These are phyloP conservation scores for Scelioninae gen. 1 DNA, from an alignment of 2,888 invertebrate species.

Conservation along the genomic window DNA sequence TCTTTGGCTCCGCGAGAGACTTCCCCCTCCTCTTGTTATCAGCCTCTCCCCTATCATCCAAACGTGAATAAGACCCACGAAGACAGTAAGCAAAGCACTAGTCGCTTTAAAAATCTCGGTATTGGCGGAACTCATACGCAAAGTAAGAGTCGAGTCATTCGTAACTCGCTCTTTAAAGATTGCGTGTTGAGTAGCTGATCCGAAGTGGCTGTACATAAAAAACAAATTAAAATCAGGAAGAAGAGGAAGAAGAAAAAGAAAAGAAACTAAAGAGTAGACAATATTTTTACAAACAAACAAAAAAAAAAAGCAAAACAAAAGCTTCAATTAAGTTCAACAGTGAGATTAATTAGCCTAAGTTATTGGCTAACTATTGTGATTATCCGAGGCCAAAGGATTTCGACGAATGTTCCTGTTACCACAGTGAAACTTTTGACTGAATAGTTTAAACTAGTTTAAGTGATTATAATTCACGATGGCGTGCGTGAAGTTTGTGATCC, in stretches of 20 bases:
- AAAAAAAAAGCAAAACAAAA: not conserved
- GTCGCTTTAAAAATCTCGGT: constrained; percentile 79
- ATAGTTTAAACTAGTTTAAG: constrained; percentile 35
- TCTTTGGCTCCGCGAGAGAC: constrained; percentile 46
- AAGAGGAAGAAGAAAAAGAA: constrained; percentile 10
- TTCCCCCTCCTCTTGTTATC: constrained; percentile 71
- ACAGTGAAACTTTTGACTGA: constrained; percentile 44
- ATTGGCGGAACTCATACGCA: constrained; percentile 74
- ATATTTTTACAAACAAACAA: not conserved
- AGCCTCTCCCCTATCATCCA: constrained; percentile 75
- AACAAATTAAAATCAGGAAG: not conserved
- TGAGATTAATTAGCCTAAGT: constrained; percentile 18
- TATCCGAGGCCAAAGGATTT: constrained; percentile 39
- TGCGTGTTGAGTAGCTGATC: constrained; percentile 62
- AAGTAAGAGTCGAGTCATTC: constrained; percentile 59
- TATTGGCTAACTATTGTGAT: constrained; percentile 19
- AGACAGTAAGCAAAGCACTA: constrained; percentile 77
- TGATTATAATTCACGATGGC: constrained; percentile 22
- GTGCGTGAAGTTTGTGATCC: constrained; percentile 60
- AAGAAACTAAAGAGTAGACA: constrained; percentile 2
- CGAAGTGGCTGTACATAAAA: constrained; percentile 30
- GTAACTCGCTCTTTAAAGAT: constrained; percentile 47
- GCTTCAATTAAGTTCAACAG: constrained; percentile 21
- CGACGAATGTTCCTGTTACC: constrained; percentile 35
- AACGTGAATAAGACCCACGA: constrained; percentile 79